Percentiles rank a stretch among this genome's conserved stretches.
These are phyloP conservation scores for Apus apus DNA, from an alignment of 2,113 vertebrate species.

Conservation along the genomic window DNA sequence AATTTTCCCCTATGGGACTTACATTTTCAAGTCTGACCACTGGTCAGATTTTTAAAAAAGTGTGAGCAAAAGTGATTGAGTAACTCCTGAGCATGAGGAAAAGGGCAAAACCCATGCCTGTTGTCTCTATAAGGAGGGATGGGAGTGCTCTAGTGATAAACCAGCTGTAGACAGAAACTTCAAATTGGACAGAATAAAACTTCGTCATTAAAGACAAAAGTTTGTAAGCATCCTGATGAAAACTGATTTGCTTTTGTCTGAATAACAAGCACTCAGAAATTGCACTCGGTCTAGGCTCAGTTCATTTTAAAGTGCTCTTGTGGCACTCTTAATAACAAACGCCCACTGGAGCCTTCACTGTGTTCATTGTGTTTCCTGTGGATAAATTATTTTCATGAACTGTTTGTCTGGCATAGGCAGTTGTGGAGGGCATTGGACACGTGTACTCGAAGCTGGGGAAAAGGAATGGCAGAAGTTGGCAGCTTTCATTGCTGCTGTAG, in stretches of 20 bases:
- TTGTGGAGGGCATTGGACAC: not conserved
- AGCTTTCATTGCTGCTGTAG: not conserved
- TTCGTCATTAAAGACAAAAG: not conserved
- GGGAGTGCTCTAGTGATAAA: not conserved
- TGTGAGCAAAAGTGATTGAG: not conserved
- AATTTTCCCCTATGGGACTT: not conserved
- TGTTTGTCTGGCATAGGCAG: not conserved
- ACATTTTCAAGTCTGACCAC: not conserved
- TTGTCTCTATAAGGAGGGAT: not conserved
- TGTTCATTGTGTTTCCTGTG: not conserved
- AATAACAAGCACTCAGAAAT: not conserved
- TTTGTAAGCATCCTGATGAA: not conserved
- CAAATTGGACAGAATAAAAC: not conserved
- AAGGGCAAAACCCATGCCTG: not conserved
- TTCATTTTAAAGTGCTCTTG: not conserved
- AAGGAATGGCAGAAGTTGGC: not conserved
- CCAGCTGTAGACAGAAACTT: not conserved
- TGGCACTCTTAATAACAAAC: not conserved
- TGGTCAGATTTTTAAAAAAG: not conserved
- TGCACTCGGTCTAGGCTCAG: not conserved
- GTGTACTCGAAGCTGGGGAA: not conserved
- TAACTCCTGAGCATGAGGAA: not conserved
- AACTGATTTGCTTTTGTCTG: constrained; percentile 26
- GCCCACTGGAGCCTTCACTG: not conserved
- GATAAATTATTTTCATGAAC: constrained; percentile 8